A percentile compares a stretch with the other conserved stretches of the same genome.
Conservation (phyloP, 2,888 invertebrate species). For the Drosophila putrida region DNA sequence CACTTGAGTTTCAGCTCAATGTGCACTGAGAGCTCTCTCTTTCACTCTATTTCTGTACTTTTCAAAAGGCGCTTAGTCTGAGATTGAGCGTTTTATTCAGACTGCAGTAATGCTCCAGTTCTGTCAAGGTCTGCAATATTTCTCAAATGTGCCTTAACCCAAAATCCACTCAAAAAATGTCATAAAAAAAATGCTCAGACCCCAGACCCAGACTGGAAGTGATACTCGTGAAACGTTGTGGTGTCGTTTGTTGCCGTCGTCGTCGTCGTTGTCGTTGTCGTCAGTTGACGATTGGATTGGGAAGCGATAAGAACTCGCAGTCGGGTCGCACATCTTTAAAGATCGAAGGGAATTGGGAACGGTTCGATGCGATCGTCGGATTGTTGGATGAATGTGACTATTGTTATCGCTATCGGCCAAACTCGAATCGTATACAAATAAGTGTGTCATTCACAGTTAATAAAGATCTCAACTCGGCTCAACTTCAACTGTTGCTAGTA, state of each 20-base stretch:
- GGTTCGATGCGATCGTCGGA: slow-evolving; percentile 23
- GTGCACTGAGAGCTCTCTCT: slow-evolving; percentile 2
- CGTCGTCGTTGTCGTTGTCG: slow-evolving; percentile 35
- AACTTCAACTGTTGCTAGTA: slow-evolving; percentile 6
- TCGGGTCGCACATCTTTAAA: slow-evolving; percentile 34
- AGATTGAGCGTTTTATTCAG: slow-evolving; percentile 20
- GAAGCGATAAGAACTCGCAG: slow-evolving; percentile 68
- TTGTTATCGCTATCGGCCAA: slow-evolving; percentile 56
- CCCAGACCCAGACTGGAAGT: slow-evolving; percentile 38
- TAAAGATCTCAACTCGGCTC: neutral
- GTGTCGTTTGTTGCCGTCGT: slow-evolving; percentile 11
- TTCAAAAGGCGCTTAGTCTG: slow-evolving; percentile 3
- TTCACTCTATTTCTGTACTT: neutral
- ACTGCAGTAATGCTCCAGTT: slow-evolving; percentile 38
- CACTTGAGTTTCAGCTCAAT: slow-evolving; percentile 27
- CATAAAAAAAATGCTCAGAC: slow-evolving; percentile 41
- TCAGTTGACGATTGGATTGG: slow-evolving; percentile 72
- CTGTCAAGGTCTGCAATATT: slow-evolving; percentile 49
- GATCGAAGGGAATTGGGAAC: slow-evolving; percentile 40
- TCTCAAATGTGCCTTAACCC: slow-evolving; percentile 34
- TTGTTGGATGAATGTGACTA: slow-evolving; percentile 32
- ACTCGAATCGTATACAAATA: slow-evolving; percentile 30
- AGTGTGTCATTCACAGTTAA: slow-evolving; percentile 38
- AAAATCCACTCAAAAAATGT: slow-evolving; percentile 45
- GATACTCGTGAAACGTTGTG: slow-evolving; percentile 29